Evolutionary conservation across 2,888 invertebrate species (phyloP).

Genomic region (Leptopilina drosophilae): DNA sequence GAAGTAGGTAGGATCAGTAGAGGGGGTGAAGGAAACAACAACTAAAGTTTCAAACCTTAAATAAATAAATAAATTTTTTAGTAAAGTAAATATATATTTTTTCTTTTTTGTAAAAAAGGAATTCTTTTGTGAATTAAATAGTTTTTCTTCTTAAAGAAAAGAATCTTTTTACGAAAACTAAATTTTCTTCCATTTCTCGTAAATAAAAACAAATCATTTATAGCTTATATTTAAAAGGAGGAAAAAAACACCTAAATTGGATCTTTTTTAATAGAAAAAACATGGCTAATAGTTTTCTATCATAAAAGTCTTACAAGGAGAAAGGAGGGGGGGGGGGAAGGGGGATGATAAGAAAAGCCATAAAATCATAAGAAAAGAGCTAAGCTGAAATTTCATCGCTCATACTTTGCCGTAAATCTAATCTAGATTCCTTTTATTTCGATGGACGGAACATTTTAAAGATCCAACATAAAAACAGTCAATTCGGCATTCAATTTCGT

Average conservation of each 20-base stretch:
- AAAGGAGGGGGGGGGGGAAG: neutral
- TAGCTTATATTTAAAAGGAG: no score
- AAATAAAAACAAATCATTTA: neutral
- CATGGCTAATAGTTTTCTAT: neutral
- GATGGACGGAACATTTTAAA: neutral
- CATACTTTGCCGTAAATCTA: constrained; percentile 29
- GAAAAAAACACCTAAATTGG: neutral
- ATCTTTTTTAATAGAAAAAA: neutral
- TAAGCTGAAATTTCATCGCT: constrained; percentile 27
- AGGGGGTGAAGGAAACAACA: no score
- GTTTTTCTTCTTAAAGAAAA: no score
- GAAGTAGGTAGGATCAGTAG: no score
- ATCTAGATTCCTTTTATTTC: constrained; percentile 14
- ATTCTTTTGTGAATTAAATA: no score
- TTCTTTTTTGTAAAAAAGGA: no score
- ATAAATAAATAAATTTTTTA: no score
- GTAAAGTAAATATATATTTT: no score
- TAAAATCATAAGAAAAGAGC: constrained; percentile 13
- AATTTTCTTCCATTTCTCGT: neutral
- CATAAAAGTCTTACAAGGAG: neutral
- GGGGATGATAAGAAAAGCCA: constrained; percentile 4
- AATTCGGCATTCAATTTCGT: neutral
- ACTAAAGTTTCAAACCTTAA: no score
- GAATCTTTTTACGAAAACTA: no score
- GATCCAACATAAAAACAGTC: constrained; percentile 4